Evolutionary conservation across 2,797 vertebrate genomes (phyloP).

Genomic region (Merluccius polli): DNA sequence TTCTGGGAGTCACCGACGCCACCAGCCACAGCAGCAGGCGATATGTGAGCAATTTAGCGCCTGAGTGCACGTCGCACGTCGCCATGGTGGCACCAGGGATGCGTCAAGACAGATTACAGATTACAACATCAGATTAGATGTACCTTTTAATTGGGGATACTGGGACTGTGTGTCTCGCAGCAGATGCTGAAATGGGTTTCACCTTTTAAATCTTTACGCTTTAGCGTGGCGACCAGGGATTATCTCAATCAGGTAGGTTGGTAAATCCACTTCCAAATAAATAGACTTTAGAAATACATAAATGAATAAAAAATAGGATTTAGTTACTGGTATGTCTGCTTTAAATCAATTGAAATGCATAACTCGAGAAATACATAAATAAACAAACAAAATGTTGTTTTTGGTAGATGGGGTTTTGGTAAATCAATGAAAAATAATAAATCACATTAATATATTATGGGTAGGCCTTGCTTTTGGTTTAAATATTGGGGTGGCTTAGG

Average conservation of each 20-base stretch:
- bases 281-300: neutral
- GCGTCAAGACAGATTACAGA: conserved; percentile 52
- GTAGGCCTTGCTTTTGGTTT: neutral
- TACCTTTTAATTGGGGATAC: conserved; percentile 57
- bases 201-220: neutral
- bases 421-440: neutral
- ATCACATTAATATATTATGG: neutral
- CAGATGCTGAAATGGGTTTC: neutral
- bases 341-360: neutral
- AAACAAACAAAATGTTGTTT: neutral
- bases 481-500: neutral
- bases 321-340: neutral
- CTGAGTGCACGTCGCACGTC: conserved; percentile 49
- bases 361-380: neutral
- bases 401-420: neutral
- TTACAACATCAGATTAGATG: conserved; percentile 44
- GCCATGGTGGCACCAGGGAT: conserved; percentile 37
- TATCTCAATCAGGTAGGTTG: neutral
- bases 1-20: conserved; percentile 18
- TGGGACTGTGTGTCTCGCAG: neutral
- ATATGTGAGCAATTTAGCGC: conserved; percentile 53
- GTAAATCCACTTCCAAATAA: neutral
- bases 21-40: conserved; percentile 24
- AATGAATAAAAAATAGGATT: neutral
- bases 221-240: neutral